Evolutionary conservation across 2,113 vertebrate species (phyloP), one percentile per base, ranked within the genome.

Genomic region (Rhineura floridana): DNA sequence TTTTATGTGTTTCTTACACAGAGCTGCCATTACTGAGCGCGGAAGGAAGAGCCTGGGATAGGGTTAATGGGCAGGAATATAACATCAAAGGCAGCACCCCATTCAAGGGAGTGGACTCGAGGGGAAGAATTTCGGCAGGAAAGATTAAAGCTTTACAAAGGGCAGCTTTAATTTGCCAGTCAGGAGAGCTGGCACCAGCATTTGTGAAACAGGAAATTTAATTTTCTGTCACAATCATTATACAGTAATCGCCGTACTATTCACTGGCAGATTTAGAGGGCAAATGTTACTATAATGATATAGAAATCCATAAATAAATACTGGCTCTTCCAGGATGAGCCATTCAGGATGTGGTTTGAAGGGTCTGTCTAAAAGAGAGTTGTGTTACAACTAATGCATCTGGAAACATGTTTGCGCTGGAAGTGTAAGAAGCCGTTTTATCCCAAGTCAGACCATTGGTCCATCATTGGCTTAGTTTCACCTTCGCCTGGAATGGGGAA

Each of bases 131-230:
- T 42, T 63, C 4, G 44, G 69, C 9, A 50, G 73, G 15, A 8
- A 36, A 73, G 50, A 80, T 80, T 36, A 84, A 70, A 62, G 30
- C 33, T 63, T 55, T n/a, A 15, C 48, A 36, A 59, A 48, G 13
- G 15, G 2, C 4, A 7, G 10, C 25, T 75, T 73, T 39, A 15
- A 52, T 84, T 48, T 50, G 23, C 30, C 69, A 13, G 59, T 6
- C 44, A 42, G 83, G n/a, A 44, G 81, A 73, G 44, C 77, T 75
- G 52, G 77, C 88, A 63, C 42, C 15, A 3, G 69, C 30, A 2
- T 75, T 28, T 19, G 42, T 4, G 13, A 82, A 65, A 48, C 79
- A 88, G 86, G 86, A 88, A 86, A 86, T 55, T 19, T 46, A 42
- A 46, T 59, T 76, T 73, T 85, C 67, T 70, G 82, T 39, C 67